phyloP scores from a whole-genome alignment of 2,113 vertebrate genomes.

The Smithornis capensis region DNA sequence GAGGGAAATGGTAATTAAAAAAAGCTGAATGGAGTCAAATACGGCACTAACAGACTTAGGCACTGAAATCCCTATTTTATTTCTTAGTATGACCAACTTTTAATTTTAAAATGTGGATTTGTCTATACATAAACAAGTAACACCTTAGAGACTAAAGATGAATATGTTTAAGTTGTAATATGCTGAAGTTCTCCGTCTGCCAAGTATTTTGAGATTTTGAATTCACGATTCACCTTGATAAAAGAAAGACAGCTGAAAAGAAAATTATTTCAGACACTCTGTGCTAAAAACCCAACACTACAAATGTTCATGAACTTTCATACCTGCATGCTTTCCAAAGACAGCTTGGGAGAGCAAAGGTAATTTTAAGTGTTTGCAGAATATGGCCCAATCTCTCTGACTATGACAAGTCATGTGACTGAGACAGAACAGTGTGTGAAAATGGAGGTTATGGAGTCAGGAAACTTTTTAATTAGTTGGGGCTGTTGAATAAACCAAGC shows the following conservation, averaged over 20 bases:
- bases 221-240: neutral
- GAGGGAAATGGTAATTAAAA: neutral
- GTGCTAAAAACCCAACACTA: neutral
- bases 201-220: neutral
- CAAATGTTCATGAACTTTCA: neutral
- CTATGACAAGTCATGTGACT: neutral
- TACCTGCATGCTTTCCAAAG: neutral
- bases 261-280: neutral
- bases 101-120: neutral
- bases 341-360: neutral
- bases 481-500: neutral
- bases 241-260: neutral
- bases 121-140: neutral
- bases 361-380: neutral
- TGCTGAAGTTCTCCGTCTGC: neutral
- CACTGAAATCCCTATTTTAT: neutral
- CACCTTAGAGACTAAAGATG: neutral
- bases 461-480: neutral
- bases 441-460: neutral
- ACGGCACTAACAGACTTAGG: rapidly evolving
- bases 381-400: neutral
- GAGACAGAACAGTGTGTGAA: neutral
- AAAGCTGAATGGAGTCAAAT: neutral
- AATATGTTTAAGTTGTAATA: neutral
- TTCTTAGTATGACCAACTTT: neutral